Conservation (phyloP, 1,140 invertebrate genomes). For the Oryctes rhinoceros region DNA sequence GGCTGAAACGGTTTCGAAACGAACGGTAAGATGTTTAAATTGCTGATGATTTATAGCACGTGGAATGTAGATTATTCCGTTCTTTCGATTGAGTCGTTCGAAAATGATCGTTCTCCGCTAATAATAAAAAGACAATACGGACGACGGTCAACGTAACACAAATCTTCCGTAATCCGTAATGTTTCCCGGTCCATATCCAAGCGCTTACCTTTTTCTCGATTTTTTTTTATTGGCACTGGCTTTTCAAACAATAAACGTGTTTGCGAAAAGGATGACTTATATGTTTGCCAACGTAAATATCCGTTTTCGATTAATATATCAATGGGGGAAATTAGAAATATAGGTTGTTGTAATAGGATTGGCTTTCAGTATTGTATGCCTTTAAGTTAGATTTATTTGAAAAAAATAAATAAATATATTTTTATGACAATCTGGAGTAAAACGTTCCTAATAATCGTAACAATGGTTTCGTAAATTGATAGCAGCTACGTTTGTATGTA, state of each 20-base stretch:
- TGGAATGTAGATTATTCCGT: conserved; percentile 19
- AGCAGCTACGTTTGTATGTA: neutral
- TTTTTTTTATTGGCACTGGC: conserved; percentile 35
- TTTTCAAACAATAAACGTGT: conserved; percentile 35
- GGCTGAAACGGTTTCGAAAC: conserved; percentile 10
- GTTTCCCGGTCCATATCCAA: conserved; percentile 4
- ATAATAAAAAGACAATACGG: conserved; percentile 29
- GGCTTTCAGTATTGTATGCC: neutral
- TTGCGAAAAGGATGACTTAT: conserved; percentile 28
- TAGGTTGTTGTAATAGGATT: conserved; percentile 16
- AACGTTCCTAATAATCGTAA: neutral
- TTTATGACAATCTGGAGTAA: conserved; percentile 2
- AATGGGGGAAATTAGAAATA: conserved; percentile 25
- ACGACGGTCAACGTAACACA: conserved; percentile 33
- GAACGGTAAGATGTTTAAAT: conserved; percentile 1
- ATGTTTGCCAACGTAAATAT: conserved; percentile 32
- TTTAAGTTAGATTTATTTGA: conserved; percentile 4
- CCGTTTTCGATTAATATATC: conserved; percentile 23
- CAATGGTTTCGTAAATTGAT: neutral
- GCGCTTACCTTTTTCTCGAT: conserved; percentile 30
- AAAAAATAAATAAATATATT: conserved; percentile 13
- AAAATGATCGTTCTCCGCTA: neutral
- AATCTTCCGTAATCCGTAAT: conserved; percentile 31
- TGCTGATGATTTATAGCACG: conserved; percentile 11
- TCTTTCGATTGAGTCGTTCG: conserved; percentile 7